Percentiles rank a stretch among this genome's conserved stretches.
phyloP scores from a whole-genome alignment of 2,888 invertebrate genomes.

The Cryptocheilus praepositus region DNA sequence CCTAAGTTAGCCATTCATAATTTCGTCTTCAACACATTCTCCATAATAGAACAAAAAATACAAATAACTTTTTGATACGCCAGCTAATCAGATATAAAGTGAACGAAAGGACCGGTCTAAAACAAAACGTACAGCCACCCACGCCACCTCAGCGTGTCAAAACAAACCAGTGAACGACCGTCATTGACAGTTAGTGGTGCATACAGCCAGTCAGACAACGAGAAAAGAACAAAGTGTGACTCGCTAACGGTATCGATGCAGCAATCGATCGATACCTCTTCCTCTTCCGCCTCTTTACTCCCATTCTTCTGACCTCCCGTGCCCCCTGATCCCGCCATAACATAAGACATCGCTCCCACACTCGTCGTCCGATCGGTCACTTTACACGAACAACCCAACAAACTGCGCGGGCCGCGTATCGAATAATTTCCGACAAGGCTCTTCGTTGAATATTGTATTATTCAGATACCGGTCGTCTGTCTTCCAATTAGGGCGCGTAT shows the following conservation, averaged over 20 bases:
- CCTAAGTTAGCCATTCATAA: too few relatives aligned
- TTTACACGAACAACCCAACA: slow-evolving; percentile 3
- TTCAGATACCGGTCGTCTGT: slow-evolving; percentile 2
- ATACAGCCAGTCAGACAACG: not conserved
- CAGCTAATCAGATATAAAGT: too few relatives aligned
- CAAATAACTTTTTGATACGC: too few relatives aligned
- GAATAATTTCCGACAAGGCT: not conserved
- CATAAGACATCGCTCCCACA: not conserved
- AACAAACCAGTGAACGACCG: too few relatives aligned
- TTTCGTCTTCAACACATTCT: too few relatives aligned
- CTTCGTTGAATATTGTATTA: slow-evolving; percentile 18
- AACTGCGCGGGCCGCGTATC: slow-evolving; percentile 3
- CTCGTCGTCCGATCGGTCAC: not conserved
- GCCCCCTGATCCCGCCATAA: too few relatives aligned
- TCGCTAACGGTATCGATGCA: slow-evolving; percentile 41
- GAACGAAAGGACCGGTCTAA: too few relatives aligned
- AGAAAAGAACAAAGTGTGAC: slow-evolving; percentile 15
- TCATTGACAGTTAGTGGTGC: too few relatives aligned
- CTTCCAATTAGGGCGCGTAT: slow-evolving; percentile 22
- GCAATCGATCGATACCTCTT: slow-evolving; percentile 38
- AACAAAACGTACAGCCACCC: too few relatives aligned
- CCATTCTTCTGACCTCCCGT: not conserved
- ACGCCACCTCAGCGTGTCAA: too few relatives aligned
- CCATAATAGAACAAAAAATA: too few relatives aligned
- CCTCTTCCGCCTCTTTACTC: slow-evolving; percentile 6